Conservation (phyloP, 2,888 invertebrate species). For the Rambutsinella grinnellia region DNA sequence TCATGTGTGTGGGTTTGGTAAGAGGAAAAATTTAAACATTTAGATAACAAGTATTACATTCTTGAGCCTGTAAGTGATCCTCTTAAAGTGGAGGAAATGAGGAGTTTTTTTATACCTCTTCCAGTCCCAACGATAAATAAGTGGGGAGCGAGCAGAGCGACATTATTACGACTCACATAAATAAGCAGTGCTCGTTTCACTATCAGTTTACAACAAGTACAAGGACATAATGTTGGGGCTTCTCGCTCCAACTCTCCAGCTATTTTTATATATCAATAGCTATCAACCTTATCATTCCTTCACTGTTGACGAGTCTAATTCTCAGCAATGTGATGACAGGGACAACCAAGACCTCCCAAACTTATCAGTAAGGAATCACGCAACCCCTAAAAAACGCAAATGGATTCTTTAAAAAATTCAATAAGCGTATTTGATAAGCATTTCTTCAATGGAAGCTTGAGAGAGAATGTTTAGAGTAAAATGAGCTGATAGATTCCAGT, state of each 20-base stretch:
- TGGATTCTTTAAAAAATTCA: constrained; percentile 1
- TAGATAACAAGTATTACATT: constrained; percentile 47
- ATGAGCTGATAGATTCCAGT: constrained; percentile 36
- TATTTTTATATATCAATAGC: background rate
- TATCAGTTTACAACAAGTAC: constrained; percentile 54
- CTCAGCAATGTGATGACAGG: background rate
- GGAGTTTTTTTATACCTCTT: background rate
- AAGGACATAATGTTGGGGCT: constrained; percentile 31
- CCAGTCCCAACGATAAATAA: constrained; percentile 49
- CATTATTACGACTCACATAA: constrained; percentile 56
- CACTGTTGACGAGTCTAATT: background rate
- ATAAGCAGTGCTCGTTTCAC: constrained; percentile 47
- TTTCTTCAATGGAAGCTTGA: background rate
- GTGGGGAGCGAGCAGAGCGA: constrained; percentile 46
- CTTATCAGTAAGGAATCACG: constrained; percentile 8
- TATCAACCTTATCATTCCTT: background rate
- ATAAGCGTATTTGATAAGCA: too few species aligned
- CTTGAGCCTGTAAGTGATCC: constrained; percentile 7
- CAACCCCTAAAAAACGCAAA: background rate
- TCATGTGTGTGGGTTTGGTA: too few species aligned
- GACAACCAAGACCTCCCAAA: constrained; percentile 34
- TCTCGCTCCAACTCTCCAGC: background rate
- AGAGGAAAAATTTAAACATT: constrained; percentile 40
- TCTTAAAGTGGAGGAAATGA: background rate
- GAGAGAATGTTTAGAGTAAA: background rate